Percentiles rank a stretch among this genome's conserved stretches.
Conservation (phyloP, 2,113 vertebrate species). For the Steatornis caripensis region DNA sequence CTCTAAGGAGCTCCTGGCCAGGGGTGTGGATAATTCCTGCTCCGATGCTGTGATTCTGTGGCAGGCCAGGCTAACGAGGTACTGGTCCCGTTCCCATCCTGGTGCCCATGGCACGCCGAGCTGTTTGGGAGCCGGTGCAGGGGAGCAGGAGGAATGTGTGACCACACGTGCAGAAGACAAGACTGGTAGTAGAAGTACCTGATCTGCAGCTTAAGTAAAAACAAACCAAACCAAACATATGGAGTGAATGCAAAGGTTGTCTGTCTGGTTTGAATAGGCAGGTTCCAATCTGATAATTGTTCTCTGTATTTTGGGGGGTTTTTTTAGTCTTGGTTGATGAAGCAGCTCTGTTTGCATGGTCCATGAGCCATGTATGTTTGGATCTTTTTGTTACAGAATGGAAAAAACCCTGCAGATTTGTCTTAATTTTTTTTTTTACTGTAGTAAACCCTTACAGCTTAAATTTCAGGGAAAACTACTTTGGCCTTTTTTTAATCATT, state of each 20-base stretch:
- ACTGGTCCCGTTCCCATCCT: not conserved
- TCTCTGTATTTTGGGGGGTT: not conserved
- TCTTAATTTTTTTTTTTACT: not conserved
- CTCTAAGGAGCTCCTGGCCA: not conserved
- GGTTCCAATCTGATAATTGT: not conserved
- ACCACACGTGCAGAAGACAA: not conserved
- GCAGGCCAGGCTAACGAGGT: not conserved
- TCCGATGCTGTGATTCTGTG: not conserved
- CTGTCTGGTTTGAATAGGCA: not conserved
- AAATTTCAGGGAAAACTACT: not conserved
- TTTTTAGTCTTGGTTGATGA: not conserved
- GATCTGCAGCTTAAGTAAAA: too few relatives aligned
- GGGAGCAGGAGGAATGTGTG: not conserved
- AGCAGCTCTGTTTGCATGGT: not conserved
- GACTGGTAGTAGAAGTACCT: not conserved
- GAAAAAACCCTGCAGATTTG: not conserved
- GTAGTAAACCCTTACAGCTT: not conserved
- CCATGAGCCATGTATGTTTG: accelerated
- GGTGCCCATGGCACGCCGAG: accelerated
- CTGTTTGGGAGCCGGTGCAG: not conserved
- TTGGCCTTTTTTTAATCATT: not conserved
- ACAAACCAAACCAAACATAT: too few relatives aligned
- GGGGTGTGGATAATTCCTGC: not conserved
- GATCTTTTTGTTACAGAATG: not conserved
- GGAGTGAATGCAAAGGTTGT: not conserved